Percentiles rank a stretch among this genome's conserved stretches.
Conservation (phyloP, 1,140 invertebrate species). For the Drosophila nasuta region DNA sequence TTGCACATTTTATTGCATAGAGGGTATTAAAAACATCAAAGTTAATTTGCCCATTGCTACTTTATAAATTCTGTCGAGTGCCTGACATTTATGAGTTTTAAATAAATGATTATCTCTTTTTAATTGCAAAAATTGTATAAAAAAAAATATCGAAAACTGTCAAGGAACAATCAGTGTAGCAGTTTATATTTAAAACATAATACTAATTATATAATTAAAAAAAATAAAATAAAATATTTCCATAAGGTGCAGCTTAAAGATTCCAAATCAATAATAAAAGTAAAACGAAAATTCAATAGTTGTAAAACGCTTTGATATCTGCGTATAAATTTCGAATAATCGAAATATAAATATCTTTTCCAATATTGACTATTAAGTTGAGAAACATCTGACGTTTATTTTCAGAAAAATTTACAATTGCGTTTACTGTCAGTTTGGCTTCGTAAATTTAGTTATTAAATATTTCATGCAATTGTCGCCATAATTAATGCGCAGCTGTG, state of each 20-base stretch:
- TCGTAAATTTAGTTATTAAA: not conserved
- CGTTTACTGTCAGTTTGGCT: not conserved
- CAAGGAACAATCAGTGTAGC: not conserved
- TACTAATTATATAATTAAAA: not conserved
- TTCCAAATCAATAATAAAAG: not conserved
- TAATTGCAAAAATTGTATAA: slow-evolving; percentile 10
- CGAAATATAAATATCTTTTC: not conserved
- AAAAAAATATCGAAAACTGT: not conserved
- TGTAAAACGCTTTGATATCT: not conserved
- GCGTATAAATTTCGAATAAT: not conserved
- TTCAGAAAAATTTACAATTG: not conserved
- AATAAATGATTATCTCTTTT: slow-evolving; percentile 45
- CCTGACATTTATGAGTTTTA: slow-evolving; percentile 27
- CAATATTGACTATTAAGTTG: too few species aligned
- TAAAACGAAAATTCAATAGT: not conserved
- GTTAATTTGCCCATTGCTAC: slow-evolving; percentile 21
- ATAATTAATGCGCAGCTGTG: slow-evolving; percentile 11
- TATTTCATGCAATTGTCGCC: slow-evolving; percentile 6
- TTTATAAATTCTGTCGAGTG: slow-evolving; percentile 2
- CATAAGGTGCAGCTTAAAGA: not conserved
- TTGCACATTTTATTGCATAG: not conserved
- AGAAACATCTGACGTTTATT: too few species aligned
- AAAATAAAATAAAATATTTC: not conserved
- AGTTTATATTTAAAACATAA: not conserved
- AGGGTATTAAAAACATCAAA: slow-evolving; percentile 57